Percentiles rank a stretch among this genome's conserved stretches.
phyloP scores from a whole-genome alignment of 2,113 vertebrate genomes.

The Corvus hawaiiensis region DNA sequence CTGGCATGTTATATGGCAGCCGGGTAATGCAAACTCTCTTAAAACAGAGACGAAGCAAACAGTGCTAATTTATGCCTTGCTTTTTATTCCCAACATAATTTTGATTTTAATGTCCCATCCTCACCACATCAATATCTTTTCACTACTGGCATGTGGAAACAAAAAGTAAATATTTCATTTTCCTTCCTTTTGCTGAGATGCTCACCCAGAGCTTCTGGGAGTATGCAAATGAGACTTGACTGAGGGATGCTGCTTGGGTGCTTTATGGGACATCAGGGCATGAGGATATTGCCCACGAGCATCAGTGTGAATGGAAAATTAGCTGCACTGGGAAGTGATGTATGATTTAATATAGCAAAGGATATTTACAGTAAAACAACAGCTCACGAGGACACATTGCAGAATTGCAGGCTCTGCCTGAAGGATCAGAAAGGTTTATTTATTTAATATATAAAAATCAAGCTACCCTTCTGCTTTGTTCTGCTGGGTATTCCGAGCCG shows the following conservation, averaged over 20 bases:
- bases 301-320: constrained; percentile 16
- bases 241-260: not conserved
- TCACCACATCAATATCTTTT: constrained; percentile 55
- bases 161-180: constrained; percentile 55
- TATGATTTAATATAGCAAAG: constrained; percentile 50
- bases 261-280: constrained; percentile 33
- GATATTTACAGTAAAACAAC: constrained; percentile 43
- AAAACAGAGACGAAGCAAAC: constrained; percentile 49
- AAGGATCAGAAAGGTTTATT: constrained; percentile 38
- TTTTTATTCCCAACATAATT: constrained; percentile 66
- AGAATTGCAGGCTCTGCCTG: not conserved
- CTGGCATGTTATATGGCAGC: not conserved
- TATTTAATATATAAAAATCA: constrained; percentile 17
- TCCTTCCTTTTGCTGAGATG: not conserved
- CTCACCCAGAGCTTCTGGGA: not conserved
- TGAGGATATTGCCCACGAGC: not conserved
- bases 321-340: constrained; percentile 21
- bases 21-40: constrained; percentile 3
- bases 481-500: not conserved
- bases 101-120: constrained; percentile 58
- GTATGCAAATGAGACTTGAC: not conserved
- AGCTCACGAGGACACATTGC: not conserved
- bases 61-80: constrained; percentile 56
- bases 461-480: not conserved
- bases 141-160: constrained; percentile 28